Evolutionary conservation across 2,797 vertebrate species (phyloP).

Genomic region (Halcyon leucocephala): DNA sequence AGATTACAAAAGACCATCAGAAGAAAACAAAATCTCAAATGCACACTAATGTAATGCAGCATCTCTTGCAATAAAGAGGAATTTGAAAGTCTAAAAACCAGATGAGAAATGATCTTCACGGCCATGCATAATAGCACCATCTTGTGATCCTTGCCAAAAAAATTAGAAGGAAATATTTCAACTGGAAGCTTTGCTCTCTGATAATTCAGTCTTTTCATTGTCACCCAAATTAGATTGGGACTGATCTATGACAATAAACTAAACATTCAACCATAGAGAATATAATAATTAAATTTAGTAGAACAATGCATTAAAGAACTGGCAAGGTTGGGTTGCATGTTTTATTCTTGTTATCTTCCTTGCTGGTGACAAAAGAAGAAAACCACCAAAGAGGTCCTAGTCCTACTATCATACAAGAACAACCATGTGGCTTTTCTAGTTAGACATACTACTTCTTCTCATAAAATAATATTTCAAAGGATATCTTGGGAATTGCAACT

Average conservation of each 20-base stretch:
- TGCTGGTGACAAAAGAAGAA: background rate
- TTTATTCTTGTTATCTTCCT: background rate
- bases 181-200: background rate
- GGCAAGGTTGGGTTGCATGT: background rate
- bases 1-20: background rate
- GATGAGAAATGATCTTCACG: background rate
- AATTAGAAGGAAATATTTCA: background rate
- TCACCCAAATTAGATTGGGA: background rate
- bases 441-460: background rate
- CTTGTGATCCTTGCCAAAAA: background rate
- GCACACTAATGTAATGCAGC: background rate
- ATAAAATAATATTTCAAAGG: background rate
- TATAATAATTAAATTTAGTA: background rate
- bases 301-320: background rate
- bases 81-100: background rate
- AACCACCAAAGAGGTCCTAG: background rate
- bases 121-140: background rate
- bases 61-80: background rate
- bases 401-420: background rate
- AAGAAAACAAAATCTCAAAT: constrained; percentile 11
- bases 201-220: background rate
- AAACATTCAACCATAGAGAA: background rate
- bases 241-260: background rate
- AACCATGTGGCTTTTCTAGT: background rate
- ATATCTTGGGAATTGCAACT: background rate